Percentiles rank a stretch among this genome's conserved stretches.
These are phyloP conservation scores for Heliornis fulica DNA, from an alignment of 2,113 vertebrate genomes.

Conservation along the genomic window DNA sequence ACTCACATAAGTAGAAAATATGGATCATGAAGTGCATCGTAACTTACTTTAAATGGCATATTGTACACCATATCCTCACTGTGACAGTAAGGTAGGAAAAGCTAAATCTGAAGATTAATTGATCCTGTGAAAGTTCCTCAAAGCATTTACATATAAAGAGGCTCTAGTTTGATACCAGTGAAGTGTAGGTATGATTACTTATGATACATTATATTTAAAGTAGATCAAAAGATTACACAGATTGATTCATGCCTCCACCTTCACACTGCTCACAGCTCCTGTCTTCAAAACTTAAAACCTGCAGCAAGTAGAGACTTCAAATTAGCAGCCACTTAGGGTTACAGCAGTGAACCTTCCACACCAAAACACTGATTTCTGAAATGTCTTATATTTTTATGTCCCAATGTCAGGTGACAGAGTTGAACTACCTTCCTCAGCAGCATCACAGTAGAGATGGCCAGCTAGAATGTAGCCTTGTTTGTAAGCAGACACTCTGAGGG, in stretches of 20 bases:
- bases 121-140: not conserved
- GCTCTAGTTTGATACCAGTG: not conserved
- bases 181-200: not conserved
- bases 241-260: not conserved
- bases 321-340: not conserved
- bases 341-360: not conserved
- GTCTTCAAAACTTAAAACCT: not conserved
- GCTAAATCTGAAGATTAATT: not conserved
- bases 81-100: not conserved
- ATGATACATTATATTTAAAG: not conserved
- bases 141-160: slow-evolving; percentile 21
- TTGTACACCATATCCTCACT: not conserved
- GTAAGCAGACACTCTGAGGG: not conserved
- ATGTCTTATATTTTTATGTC: not conserved
- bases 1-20: not conserved
- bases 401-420: not conserved
- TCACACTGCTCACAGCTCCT: not conserved
- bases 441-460: not conserved
- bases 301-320: not conserved
- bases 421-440: not conserved
- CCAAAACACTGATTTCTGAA: not conserved
- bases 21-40: not conserved
- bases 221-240: not conserved
- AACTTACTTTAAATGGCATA: not conserved
- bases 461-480: not conserved